A percentile compares a stretch with the other conserved stretches of the same genome.
phyloP scores from a whole-genome alignment of 1,140 invertebrate genomes.

The Harlomillsia oculata region DNA sequence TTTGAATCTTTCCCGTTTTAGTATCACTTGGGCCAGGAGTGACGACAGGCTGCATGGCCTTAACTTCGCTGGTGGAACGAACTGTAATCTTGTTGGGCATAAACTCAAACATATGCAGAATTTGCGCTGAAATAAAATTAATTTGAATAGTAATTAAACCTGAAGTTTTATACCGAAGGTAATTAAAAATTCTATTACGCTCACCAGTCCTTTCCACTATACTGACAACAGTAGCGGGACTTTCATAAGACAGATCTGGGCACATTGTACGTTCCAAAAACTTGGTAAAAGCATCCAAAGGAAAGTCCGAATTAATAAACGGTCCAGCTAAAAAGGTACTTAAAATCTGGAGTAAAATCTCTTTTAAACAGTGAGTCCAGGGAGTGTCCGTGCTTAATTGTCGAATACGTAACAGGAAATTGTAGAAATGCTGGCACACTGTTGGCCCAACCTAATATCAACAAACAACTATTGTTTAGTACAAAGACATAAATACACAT shows the following conservation, averaged over 20 bases:
- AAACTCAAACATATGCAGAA: constrained; percentile 30
- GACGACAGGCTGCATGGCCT: neutral
- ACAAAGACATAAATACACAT: neutral
- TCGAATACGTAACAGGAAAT: constrained; percentile 56
- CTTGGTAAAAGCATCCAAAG: constrained; percentile 61
- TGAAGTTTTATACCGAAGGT: too few species aligned
- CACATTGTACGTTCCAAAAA: constrained; percentile 30
- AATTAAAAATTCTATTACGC: neutral
- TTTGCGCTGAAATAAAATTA: constrained; percentile 22
- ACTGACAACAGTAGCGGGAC: constrained; percentile 19
- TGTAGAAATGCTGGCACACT: constrained; percentile 60
- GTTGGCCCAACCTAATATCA: constrained; percentile 60
- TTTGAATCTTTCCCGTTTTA: constrained; percentile 17
- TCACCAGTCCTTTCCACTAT: constrained; percentile 33
- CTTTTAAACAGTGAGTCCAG: constrained; percentile 31
- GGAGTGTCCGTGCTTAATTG: constrained; percentile 23
- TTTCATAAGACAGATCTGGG: constrained; percentile 27
- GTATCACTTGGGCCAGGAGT: constrained; percentile 5
- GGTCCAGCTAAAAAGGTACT: constrained; percentile 55
- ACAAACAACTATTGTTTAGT: constrained; percentile 1
- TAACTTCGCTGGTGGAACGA: constrained; percentile 19
- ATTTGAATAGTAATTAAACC: too few species aligned
- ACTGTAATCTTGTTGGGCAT: constrained; percentile 31
- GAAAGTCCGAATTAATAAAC: constrained; percentile 59
- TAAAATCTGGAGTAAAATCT: constrained; percentile 55